Conservation (phyloP, 2,888 invertebrate species). For the Cheilosia soror region DNA sequence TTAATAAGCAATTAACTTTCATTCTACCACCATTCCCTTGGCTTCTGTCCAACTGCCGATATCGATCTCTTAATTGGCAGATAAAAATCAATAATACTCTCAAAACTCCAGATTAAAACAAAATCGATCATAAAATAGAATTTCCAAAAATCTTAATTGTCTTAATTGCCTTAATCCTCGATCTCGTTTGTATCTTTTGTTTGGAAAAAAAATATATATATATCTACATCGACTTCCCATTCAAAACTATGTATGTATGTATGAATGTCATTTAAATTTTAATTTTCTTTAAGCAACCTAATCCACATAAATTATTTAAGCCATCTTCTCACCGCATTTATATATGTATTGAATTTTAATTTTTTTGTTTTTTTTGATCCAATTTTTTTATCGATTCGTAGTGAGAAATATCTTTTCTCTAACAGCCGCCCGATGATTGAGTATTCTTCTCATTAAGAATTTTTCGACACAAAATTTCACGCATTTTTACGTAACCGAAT, state of each 20-base stretch:
- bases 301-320: conserved; percentile 49
- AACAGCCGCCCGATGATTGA: conserved; percentile 14
- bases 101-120: conserved; percentile 13
- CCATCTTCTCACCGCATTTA: background rate
- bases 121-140: conserved; percentile 55
- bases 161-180: conserved; percentile 23
- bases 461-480: conserved; percentile 16
- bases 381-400: conserved; percentile 21
- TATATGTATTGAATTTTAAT: conserved; percentile 40
- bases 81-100: conserved; percentile 49
- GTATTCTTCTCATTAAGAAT: conserved; percentile 3
- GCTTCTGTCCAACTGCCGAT: conserved; percentile 42
- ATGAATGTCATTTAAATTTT: conserved; percentile 19
- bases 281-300: background rate
- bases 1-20: conserved; percentile 59
- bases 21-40: conserved; percentile 17
- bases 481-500: background rate
- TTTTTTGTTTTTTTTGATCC: conserved; percentile 19
- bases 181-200: conserved; percentile 37
- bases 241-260: background rate
- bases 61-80: conserved; percentile 69
- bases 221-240: background rate
- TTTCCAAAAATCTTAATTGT: conserved; percentile 15
- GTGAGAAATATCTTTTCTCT: background rate
- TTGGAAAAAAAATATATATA: background rate